Conservation (phyloP, 2,113 vertebrate species). For the Tetrao urogallus region DNA sequence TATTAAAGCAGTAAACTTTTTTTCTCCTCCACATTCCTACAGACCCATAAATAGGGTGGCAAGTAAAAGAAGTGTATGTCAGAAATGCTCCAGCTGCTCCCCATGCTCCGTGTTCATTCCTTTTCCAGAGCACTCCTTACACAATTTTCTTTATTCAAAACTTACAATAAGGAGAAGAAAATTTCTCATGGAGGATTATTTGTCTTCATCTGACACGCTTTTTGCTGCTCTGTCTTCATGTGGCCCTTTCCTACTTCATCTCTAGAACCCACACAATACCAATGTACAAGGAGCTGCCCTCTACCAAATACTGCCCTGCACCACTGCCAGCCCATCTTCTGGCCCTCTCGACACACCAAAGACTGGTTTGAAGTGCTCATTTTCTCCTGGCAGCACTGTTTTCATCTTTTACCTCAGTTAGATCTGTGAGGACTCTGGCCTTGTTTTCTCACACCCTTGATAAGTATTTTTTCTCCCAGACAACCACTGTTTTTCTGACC, state of each 20-base stretch:
- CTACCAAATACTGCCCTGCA: not conserved
- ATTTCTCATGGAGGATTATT: not conserved
- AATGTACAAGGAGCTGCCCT: not conserved
- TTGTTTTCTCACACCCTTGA: not conserved
- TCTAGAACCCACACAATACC: not conserved
- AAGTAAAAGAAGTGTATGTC: slow-evolving; percentile 16
- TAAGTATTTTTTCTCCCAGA: not conserved
- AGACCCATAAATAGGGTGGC: slow-evolving; percentile 43
- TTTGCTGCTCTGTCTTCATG: not conserved
- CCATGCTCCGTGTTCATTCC: not conserved
- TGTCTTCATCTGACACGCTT: not conserved
- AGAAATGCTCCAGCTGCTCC: slow-evolving; percentile 45
- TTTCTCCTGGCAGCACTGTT: not conserved
- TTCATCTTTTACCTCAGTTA: not conserved
- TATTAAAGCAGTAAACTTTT: slow-evolving; percentile 70
- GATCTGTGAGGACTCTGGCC: not conserved
- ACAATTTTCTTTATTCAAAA: slow-evolving; percentile 34
- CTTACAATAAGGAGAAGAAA: slow-evolving; percentile 23
- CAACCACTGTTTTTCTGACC: not conserved
- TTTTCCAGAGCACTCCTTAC: slow-evolving; percentile 13
- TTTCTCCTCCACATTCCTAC: slow-evolving; percentile 54
- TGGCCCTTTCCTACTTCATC: not conserved
- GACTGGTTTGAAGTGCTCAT: not conserved
- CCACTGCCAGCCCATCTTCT: not conserved
- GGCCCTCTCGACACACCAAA: not conserved